phyloP scores from a whole-genome alignment of 2,797 vertebrate genomes.

The Carcharodon carcharias region DNA sequence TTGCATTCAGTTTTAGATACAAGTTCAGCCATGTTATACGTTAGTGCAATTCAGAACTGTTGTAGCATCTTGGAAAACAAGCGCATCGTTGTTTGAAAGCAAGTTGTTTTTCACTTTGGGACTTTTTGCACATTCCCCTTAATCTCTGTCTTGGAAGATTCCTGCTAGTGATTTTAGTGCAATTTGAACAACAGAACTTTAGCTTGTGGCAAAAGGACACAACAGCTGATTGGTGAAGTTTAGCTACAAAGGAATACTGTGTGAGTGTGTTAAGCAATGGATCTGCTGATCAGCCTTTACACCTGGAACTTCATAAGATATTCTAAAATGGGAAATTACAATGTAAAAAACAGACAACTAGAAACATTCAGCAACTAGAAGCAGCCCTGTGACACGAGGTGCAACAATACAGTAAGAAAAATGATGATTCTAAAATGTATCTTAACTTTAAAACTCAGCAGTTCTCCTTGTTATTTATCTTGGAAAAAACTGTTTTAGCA shows the following conservation, averaged over 20 bases:
- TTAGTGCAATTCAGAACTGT: not conserved
- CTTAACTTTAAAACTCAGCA: not conserved
- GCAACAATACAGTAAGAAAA: not conserved
- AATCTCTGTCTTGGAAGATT: not conserved
- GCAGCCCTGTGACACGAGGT: not conserved
- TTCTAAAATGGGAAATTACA: not conserved
- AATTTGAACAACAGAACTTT: not conserved
- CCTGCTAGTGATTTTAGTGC: not conserved
- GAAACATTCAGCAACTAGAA: too few species aligned
- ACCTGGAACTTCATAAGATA: not conserved
- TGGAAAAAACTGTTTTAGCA: too few species aligned
- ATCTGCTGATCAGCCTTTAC: not conserved
- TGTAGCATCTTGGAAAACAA: not conserved
- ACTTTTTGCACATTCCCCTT: not conserved
- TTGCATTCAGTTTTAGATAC: not conserved
- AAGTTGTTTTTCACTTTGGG: not conserved
- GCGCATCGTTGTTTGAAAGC: not conserved
- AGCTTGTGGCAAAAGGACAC: not conserved
- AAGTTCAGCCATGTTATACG: not conserved
- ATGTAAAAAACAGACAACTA: not conserved
- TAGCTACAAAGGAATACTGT: not conserved
- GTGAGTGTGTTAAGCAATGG: not conserved
- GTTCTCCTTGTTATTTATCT: not conserved
- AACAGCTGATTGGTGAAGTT: not conserved
- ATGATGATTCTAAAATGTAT: not conserved